These are phyloP conservation scores for Porites cylindrica DNA, from an alignment of 92 coral and sea anemone species.

Conservation along the genomic window DNA sequence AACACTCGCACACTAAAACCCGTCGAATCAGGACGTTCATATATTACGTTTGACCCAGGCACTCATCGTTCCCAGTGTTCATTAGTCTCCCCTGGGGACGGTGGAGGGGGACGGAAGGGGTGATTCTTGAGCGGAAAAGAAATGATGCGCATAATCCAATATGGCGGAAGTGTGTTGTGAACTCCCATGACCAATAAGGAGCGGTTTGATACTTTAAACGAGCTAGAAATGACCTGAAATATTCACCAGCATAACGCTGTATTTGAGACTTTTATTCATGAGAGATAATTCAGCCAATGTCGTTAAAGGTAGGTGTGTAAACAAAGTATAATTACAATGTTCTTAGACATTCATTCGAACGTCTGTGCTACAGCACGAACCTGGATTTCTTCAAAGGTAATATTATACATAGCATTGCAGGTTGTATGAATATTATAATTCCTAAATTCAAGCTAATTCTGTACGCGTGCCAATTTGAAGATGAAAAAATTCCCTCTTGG, in stretches of 20 bases:
- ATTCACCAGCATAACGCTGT: background rate
- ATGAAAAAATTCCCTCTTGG: background rate
- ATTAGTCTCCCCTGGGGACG: slow-evolving; percentile 1
- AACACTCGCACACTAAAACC: too few species aligned
- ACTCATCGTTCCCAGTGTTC: too few species aligned
- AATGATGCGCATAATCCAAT: slow-evolving; percentile 49
- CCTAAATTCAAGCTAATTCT: background rate
- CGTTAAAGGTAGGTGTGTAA: slow-evolving; percentile 29
- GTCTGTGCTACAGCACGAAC: background rate
- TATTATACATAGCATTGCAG: background rate
- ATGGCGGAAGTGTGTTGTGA: slow-evolving; percentile 71
- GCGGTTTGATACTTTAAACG: slow-evolving; percentile 30
- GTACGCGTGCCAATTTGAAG: background rate
- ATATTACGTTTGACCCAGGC: too few species aligned
- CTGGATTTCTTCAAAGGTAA: background rate
- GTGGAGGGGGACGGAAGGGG: slow-evolving; percentile 6
- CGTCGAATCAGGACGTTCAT: too few species aligned
- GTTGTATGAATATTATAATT: background rate
- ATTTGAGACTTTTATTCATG: slow-evolving; percentile 21
- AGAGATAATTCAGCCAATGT: slow-evolving; percentile 39
- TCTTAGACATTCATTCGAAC: background rate
- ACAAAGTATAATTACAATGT: background rate
- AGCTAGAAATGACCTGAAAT: slow-evolving; percentile 32
- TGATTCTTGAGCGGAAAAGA: slow-evolving; percentile 21
- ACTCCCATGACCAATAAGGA: slow-evolving; percentile 48